Conservation (phyloP, 1,140 invertebrate species). For the Monomorium pharaonis region DNA sequence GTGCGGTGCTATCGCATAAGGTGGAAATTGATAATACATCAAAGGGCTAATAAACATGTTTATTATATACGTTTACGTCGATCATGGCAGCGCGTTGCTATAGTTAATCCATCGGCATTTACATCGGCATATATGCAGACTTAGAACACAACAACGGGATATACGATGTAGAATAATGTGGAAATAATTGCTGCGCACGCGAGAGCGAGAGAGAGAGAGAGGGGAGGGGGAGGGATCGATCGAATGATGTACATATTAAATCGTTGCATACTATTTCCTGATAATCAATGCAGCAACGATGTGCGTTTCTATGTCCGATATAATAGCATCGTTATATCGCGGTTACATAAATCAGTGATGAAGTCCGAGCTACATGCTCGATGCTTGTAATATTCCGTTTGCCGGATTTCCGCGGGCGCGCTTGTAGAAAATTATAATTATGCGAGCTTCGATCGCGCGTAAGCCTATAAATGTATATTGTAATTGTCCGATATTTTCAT, state of each 20-base stretch:
- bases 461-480: conserved; percentile 46
- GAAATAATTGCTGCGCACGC: conserved; percentile 47
- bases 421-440: conserved; percentile 60
- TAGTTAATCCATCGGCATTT: conserved; percentile 39
- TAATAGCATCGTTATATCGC: conserved; percentile 57
- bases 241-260: conserved; percentile 60
- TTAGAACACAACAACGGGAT: conserved; percentile 46
- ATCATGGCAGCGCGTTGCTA: conserved; percentile 14
- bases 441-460: conserved; percentile 22
- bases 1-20: not conserved
- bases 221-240: conserved; percentile 38
- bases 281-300: conserved; percentile 59
- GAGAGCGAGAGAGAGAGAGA: too few species aligned
- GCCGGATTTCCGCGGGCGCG: conserved; percentile 44
- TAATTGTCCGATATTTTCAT: conserved; percentile 44
- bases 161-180: conserved; percentile 61
- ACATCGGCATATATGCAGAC: conserved; percentile 10
- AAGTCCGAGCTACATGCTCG: conserved; percentile 53
- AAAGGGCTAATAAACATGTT: conserved; percentile 56
- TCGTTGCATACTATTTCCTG: conserved; percentile 60
- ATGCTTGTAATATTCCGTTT: conserved; percentile 59
- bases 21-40: conserved; percentile 54
- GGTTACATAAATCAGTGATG: conserved; percentile 61
- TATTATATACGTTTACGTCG: conserved; percentile 50
- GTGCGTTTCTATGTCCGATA: conserved; percentile 58